Percentiles rank a stretch among this genome's conserved stretches.
These are phyloP conservation scores for Whitmania pigra DNA, from an alignment of 1,140 invertebrate genomes.

Conservation along the genomic window DNA sequence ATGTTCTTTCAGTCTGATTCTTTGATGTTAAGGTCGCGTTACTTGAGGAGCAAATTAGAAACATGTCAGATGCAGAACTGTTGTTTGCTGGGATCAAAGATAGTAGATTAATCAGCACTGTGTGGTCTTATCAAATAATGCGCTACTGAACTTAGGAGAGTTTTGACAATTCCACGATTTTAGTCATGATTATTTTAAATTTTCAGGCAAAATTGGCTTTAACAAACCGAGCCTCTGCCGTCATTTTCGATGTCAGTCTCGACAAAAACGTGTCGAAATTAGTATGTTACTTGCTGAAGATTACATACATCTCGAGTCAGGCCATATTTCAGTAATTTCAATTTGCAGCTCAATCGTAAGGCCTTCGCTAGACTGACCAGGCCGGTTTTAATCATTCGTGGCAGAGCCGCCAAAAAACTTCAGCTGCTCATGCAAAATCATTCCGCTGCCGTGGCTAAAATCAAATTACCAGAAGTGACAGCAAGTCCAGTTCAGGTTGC, in stretches of 20 bases:
- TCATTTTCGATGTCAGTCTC: slow-evolving; percentile 1
- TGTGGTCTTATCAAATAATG: too few relatives aligned
- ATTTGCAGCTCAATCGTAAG: background rate
- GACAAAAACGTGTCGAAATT: slow-evolving; percentile 1
- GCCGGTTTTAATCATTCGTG: background rate
- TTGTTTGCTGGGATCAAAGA: too few relatives aligned
- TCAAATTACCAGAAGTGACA: background rate
- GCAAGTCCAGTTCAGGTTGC: too few relatives aligned
- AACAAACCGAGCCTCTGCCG: background rate
- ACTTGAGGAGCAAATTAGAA: too few relatives aligned
- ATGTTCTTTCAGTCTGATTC: too few relatives aligned
- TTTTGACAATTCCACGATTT: too few relatives aligned
- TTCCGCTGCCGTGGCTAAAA: slow-evolving; percentile 1
- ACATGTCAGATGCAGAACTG: too few relatives aligned
- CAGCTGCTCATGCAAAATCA: background rate
- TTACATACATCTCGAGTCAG: background rate
- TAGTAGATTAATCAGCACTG: too few relatives aligned
- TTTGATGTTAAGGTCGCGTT: too few relatives aligned
- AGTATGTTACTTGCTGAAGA: background rate
- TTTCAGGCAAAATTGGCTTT: slow-evolving; percentile 5
- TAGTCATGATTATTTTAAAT: too few relatives aligned
- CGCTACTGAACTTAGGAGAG: too few relatives aligned
- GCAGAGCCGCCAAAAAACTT: slow-evolving; percentile 6
- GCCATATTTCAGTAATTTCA: background rate
- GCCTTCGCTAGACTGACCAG: background rate